phyloP scores from a whole-genome alignment of 2,888 invertebrate species.

The Plebejus melissa region DNA sequence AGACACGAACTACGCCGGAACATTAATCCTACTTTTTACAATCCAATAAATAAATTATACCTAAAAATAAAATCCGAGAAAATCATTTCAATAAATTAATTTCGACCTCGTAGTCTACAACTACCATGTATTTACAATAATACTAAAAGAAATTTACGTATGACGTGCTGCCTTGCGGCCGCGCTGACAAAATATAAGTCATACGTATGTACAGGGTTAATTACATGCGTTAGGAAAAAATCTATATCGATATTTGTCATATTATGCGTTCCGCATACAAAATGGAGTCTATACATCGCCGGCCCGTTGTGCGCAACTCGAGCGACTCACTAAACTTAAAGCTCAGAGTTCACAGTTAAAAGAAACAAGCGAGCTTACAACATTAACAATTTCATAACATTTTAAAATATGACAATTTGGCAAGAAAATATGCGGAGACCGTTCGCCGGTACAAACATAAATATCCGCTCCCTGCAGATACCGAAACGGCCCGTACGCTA shows the following conservation, averaged over 20 bases:
- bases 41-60: constrained; percentile 45
- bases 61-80: constrained; percentile 35
- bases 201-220: constrained; percentile 76
- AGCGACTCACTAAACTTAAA: constrained; percentile 32
- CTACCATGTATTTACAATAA: constrained; percentile 72
- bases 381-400: constrained; percentile 28
- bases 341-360: constrained; percentile 27
- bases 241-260: constrained; percentile 40
- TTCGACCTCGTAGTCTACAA: constrained; percentile 59
- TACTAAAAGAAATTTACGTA: constrained; percentile 64
- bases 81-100: constrained; percentile 41
- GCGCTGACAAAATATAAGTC: constrained; percentile 57
- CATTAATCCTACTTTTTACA: constrained; percentile 76
- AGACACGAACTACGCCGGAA: constrained; percentile 46
- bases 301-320: constrained; percentile 65
- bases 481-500: constrained; percentile 54
- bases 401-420: constrained; percentile 33
- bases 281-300: constrained; percentile 68
- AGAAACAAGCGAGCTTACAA: constrained; percentile 29
- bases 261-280: constrained; percentile 47
- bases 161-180: constrained; percentile 50
- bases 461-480: constrained; percentile 46
- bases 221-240: constrained; percentile 67
- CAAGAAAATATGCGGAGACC: constrained; percentile 44
- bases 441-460: constrained; percentile 39